Conservation (phyloP, 2,888 invertebrate genomes). For the Microplitis deprimator region DNA sequence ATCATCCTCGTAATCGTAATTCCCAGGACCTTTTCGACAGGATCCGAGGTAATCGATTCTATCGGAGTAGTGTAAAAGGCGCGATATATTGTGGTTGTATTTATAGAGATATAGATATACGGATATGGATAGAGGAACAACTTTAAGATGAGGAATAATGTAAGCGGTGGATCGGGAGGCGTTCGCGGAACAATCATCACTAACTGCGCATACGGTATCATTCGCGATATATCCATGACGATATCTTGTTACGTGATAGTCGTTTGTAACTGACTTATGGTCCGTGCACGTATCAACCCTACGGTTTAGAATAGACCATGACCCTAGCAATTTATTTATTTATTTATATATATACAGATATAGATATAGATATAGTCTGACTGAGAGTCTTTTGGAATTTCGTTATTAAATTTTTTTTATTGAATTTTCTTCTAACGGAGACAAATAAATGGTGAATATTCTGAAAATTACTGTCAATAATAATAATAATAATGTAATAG, state of each 20-base stretch:
- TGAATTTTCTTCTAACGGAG: too few species aligned
- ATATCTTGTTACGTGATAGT: constrained; percentile 62
- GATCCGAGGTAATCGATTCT: constrained; percentile 23
- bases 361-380: too few species aligned
- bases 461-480: too few species aligned
- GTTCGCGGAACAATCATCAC: constrained; percentile 58
- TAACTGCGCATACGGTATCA: constrained; percentile 55
- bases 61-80: constrained; percentile 11
- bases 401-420: too few species aligned
- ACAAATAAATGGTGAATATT: too few species aligned
- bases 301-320: background rate
- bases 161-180: constrained; percentile 45
- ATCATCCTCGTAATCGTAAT: constrained; percentile 24
- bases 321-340: constrained; percentile 20
- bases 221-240: constrained; percentile 56
- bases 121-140: background rate
- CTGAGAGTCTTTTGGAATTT: too few species aligned
- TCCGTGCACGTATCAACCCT: constrained; percentile 11
- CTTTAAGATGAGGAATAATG: background rate
- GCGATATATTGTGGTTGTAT: background rate
- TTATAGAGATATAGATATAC: too few species aligned
- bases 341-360: background rate
- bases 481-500: too few species aligned
- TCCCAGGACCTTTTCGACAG: constrained; percentile 38
- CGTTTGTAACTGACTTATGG: constrained; percentile 60